Base-by-base conservation (phyloP, 2,113 vertebrate genomes). In the Sminthopsis crassicaudata region DNA sequence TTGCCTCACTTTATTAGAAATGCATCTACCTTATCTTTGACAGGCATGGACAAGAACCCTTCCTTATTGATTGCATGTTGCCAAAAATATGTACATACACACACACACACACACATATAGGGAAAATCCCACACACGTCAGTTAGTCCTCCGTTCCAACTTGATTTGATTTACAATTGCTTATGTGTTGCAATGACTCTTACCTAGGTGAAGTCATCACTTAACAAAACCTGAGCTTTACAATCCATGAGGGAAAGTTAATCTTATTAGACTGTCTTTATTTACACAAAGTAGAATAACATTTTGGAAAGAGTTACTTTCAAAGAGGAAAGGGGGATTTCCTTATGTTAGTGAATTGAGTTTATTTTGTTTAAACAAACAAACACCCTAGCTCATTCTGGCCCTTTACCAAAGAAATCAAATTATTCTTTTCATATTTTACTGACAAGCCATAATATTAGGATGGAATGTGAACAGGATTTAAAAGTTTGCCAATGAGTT, bases 171-270 rank as follows among this genome's bases (percentile, higher is more conserved):
- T 96, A 94, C 92, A 46, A 19, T 97, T 94, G 96, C 95, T 97
- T 98, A 93, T 26, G 54, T 97, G 96, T 98, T 96, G 97, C 95
- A 97, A 95, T 1, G 50, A 94, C 93, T 97, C 76, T 96, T 97
- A 96, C 92, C 96, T 97, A 97, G 95, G 96, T 95, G 98, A 97
- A 98, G 97, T 95, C 92, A 97, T 88, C 95, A 97, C 97, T 96
- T 88, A 94, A 98, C 90, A 92, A 96, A 97, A 97, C 93, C 95
- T 97, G 96, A 96, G 95, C 92, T 98, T 97, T 96, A 97, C 94
- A 98, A 95, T 96, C 94, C 94, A 95, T 26, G 67, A 67, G 97
- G 95, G 98, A 98, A 98, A 98, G 95, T 96, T 98, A 96, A 95
- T 97, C 48, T 98, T 97, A 97, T 76, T 97, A 95, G 98, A 98